A percentile compares a stretch with the other conserved stretches of the same genome.
Evolutionary conservation across 2,888 invertebrate genomes (phyloP).

Genomic region (Sceliomorpha sp.): DNA sequence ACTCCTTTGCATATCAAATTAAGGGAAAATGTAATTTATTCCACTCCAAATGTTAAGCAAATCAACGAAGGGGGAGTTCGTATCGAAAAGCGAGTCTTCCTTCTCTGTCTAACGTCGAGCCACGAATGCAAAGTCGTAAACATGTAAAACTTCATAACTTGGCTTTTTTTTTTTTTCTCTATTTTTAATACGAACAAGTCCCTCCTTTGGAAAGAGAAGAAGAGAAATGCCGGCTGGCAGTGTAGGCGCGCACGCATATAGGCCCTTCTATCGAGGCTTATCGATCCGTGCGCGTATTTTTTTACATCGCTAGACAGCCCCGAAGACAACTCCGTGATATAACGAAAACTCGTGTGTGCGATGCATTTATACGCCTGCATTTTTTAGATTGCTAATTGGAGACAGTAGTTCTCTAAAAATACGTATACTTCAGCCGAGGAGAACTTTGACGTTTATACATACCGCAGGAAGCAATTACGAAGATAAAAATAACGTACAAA

Average conservation of each 20-base stretch:
- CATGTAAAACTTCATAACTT: slow-evolving; percentile 49
- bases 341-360: slow-evolving; percentile 9
- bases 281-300: slow-evolving; percentile 53
- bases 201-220: slow-evolving; percentile 20
- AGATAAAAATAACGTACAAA: too few species aligned
- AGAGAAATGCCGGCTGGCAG: slow-evolving; percentile 34
- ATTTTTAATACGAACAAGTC: slow-evolving; percentile 12
- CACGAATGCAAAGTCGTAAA: slow-evolving; percentile 35
- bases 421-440: too few species aligned
- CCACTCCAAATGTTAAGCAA: background rate
- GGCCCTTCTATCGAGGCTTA: slow-evolving; percentile 33
- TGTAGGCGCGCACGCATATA: slow-evolving; percentile 43
- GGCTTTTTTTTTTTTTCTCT: slow-evolving; percentile 27
- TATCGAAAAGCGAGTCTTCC: too few species aligned
- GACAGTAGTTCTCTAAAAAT: slow-evolving; percentile 5
- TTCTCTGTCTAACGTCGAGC: slow-evolving; percentile 3
- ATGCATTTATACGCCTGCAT: background rate
- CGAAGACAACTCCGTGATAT: slow-evolving; percentile 31
- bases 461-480: too few species aligned
- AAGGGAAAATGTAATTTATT: background rate
- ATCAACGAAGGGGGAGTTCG: too few species aligned
- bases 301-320: slow-evolving; percentile 41
- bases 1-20: background rate
- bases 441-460: too few species aligned
- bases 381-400: slow-evolving; percentile 34